Base-by-base conservation (phyloP, 2,888 invertebrate genomes). In the Drosophila longiperda region DNA sequence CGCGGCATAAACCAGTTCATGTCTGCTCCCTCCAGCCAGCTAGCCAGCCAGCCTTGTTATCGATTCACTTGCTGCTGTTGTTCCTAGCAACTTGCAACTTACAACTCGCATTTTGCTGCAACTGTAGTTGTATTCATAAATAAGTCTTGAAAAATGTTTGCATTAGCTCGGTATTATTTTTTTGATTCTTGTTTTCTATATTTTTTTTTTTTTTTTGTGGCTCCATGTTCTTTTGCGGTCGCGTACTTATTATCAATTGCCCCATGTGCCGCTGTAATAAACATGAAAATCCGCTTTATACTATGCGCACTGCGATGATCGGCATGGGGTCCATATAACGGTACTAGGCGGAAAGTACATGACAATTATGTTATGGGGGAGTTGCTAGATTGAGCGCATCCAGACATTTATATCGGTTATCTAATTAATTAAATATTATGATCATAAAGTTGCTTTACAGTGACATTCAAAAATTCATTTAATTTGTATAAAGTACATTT, bases 111-210 rank as follows among this genome's bases (percentile, higher is more conserved):
- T 40, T 57, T 38, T 49, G 63, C 80, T 52, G 50, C 61, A 66
- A 71, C 72, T 80, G 49, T 81, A 80, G 72, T 86, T 86, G 82
- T 80, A 90, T 89, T 90, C 90, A 87, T 90, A 87, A 87, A 87
- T 90, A 90, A 90, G 70, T 75, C 80, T 87, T 89, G 85, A 89
- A 78, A 89, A 82, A 89, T 89, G 87, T 82, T 76, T 87, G 75
- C 80, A 70, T 65, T 79, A 65, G 40, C 57, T 45, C 32, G 34
- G 53, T 49, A 62, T 58, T 60, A 66, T 42, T 53, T 48, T 29
- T 33, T 53, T 50, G 29, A 50, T 7, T 61, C 15, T 61, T 57
- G 29, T 23, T 8, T 8, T 23, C 23, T 15, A 23, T 40, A 17
- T 17, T 40, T 17, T 7, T 17, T 49, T 20, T 5, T 32, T 32